Evolutionary conservation across 1,140 invertebrate species (phyloP).

Genomic region (Nomia melanderi): DNA sequence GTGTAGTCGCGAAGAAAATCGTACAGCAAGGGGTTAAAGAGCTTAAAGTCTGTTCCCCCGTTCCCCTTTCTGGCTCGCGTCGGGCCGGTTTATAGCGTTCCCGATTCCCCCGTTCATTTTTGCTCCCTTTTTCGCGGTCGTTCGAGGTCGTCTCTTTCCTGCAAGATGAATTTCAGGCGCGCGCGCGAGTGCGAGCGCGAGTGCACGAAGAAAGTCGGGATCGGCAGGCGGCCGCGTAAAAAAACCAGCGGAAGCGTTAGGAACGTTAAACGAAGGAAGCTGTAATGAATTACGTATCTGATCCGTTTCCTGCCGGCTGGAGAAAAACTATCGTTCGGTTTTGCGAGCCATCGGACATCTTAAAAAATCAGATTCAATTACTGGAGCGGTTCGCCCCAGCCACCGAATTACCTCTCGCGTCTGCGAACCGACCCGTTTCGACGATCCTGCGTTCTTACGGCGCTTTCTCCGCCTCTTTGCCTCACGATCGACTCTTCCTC

Average conservation of each 20-base stretch:
- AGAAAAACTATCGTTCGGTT: neutral
- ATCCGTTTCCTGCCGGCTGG: slow-evolving; percentile 1
- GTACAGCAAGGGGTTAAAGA: too few species aligned
- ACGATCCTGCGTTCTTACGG: too few species aligned
- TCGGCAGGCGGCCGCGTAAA: neutral
- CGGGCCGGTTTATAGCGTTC: neutral
- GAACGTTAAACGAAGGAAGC: neutral
- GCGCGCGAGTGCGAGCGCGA: too few species aligned
- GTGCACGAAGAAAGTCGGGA: neutral
- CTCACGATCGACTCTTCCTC: too few species aligned
- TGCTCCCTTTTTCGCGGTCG: neutral
- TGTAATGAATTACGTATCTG: slow-evolving; percentile 2
- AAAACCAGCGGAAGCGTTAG: neutral
- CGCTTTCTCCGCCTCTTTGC: too few species aligned
- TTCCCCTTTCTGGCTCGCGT: neutral
- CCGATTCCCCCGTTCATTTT: neutral
- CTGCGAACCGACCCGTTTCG: too few species aligned
- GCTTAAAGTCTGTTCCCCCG: neutral
- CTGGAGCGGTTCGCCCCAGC: neutral
- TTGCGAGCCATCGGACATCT: slow-evolving; percentile 1
- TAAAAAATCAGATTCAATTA: slow-evolving; percentile 3
- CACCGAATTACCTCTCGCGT: neutral
- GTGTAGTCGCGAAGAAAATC: too few species aligned
- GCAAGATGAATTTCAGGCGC: neutral
- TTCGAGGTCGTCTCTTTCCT: neutral